Percentiles rank a stretch among this genome's conserved stretches.
Conservation (phyloP, 2,797 vertebrate genomes). For the Chaetophractus vellerosus region DNA sequence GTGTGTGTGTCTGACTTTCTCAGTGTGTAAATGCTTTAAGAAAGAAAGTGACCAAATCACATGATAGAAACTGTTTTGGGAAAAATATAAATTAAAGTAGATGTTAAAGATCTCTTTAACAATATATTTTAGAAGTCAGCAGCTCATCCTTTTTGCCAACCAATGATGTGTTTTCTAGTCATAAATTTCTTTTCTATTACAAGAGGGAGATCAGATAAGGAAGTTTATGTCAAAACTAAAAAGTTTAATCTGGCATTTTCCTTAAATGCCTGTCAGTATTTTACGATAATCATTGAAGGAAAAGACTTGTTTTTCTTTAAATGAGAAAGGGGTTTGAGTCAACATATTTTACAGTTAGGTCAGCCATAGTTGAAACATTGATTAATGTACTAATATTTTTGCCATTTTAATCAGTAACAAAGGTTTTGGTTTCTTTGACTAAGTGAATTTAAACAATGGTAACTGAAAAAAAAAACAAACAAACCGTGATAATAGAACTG, state of each 20-base stretch:
- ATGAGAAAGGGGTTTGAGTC: constrained; percentile 49
- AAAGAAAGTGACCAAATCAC: constrained; percentile 43
- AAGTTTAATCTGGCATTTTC: constrained; percentile 77
- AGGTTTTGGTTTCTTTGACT: constrained; percentile 3
- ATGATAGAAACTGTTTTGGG: constrained; percentile 68
- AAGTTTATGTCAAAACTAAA: constrained; percentile 83
- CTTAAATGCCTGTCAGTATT: constrained; percentile 79
- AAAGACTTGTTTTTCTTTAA: constrained; percentile 71
- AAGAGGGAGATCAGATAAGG: constrained; percentile 78
- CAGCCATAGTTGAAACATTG: not conserved
- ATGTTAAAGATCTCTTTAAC: constrained; percentile 81
- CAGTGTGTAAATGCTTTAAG: not conserved
- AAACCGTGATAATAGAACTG: not conserved
- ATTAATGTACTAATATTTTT: constrained; percentile 41
- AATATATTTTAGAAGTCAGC: constrained; percentile 83
- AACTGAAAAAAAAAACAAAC: not conserved
- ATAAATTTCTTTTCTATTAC: constrained; percentile 83
- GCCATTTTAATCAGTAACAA: constrained; percentile 31
- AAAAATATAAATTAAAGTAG: constrained; percentile 70
- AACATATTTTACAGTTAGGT: constrained; percentile 7
- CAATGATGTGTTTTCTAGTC: constrained; percentile 71
- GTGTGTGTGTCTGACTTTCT: not conserved
- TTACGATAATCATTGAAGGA: constrained; percentile 57
- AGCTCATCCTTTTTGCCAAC: constrained; percentile 77
- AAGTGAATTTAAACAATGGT: not conserved